Evolutionary conservation across 2,797 vertebrate species (phyloP).

Genomic region (Adrianichthys oophorus): DNA sequence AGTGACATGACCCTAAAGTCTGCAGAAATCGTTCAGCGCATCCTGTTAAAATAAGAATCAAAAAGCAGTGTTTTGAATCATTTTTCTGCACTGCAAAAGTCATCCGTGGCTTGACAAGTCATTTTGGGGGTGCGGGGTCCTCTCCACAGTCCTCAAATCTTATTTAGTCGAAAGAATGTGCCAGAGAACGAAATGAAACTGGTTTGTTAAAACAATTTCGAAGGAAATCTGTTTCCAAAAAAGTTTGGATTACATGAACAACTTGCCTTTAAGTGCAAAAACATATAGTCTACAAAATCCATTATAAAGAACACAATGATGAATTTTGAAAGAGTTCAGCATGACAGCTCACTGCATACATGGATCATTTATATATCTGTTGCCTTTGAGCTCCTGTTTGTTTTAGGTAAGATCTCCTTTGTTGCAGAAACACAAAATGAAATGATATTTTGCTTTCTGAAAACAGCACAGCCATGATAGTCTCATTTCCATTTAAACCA

Average conservation of each 20-base stretch:
- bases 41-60: slow-evolving; percentile 15
- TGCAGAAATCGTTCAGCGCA: slow-evolving; percentile 47
- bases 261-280: neutral
- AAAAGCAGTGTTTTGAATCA: slow-evolving; percentile 26
- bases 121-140: slow-evolving; percentile 4
- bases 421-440: too few species aligned
- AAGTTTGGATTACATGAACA: neutral
- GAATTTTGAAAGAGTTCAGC: neutral
- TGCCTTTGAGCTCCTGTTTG: too few species aligned
- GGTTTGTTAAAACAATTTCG: slow-evolving; percentile 33
- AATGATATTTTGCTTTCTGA: too few species aligned
- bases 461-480: too few species aligned
- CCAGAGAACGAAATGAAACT: slow-evolving; percentile 18
- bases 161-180: slow-evolving; percentile 28
- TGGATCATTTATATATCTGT: too few species aligned
- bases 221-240: slow-evolving; percentile 2
- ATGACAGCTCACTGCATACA: too few species aligned
- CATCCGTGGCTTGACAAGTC: slow-evolving; percentile 38
- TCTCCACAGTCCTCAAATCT: slow-evolving; percentile 24
- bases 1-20: slow-evolving; percentile 46
- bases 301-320: too few species aligned
- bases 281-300: too few species aligned
- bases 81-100: slow-evolving; percentile 39
- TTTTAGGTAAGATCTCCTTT: too few species aligned
- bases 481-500: too few species aligned